A percentile compares a stretch with the other conserved stretches of the same genome.
phyloP scores from a whole-genome alignment of 2,888 invertebrate genomes.

The Papilio elwesi region DNA sequence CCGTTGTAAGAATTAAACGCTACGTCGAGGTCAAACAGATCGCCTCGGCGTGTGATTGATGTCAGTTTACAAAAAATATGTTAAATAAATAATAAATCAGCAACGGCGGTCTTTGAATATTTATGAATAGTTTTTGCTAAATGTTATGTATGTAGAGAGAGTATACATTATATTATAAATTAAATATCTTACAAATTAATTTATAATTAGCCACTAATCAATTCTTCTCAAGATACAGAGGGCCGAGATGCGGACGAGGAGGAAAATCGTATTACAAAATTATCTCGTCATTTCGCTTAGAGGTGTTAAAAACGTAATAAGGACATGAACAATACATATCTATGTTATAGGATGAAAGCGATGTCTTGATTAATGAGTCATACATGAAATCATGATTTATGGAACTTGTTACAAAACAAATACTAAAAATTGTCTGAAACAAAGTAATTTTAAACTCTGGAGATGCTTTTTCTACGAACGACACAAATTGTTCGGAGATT shows the following conservation, averaged over 20 bases:
- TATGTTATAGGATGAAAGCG: no score
- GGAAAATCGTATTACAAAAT: no score
- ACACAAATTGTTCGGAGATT: neutral
- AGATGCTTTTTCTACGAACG: neutral
- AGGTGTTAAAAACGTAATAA: no score
- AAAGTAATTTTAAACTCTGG: neutral
- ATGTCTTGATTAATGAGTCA: no score
- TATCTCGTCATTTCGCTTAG: no score
- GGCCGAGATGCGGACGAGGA: neutral
- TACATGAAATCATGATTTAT: no score
- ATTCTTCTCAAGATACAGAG: neutral
- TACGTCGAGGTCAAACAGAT: slow-evolving; percentile 35
- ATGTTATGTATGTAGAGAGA: slow-evolving; percentile 3
- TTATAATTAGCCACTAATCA: neutral
- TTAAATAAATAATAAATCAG: slow-evolving; percentile 19
- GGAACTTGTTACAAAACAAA: no score
- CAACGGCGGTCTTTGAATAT: neutral
- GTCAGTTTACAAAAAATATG: slow-evolving; percentile 16
- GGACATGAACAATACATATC: no score
- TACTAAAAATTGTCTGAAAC: no score
- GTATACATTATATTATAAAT: neutral
- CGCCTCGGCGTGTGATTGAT: slow-evolving; percentile 27
- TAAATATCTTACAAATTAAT: neutral
- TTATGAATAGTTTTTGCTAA: neutral
- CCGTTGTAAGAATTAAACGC: slow-evolving; percentile 48